Evolutionary conservation across 2,113 vertebrate species (phyloP).

Genomic region (Siphamia tubifer): DNA sequence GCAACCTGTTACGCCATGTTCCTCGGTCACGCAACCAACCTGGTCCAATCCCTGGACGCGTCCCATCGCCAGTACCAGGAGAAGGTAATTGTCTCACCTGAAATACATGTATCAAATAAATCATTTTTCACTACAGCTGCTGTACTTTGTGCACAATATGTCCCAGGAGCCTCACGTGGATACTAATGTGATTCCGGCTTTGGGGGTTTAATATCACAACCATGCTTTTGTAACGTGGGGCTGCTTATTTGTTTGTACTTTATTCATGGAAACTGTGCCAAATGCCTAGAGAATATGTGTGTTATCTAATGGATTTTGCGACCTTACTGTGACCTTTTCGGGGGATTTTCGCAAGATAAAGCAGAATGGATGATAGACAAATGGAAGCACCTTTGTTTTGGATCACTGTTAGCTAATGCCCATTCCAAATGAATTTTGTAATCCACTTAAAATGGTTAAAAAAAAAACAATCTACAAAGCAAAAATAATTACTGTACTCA

Average conservation of each 20-base stretch:
- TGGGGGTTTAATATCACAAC: conserved; percentile 33
- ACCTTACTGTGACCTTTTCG: conserved; percentile 32
- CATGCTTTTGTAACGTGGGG: conserved; percentile 26
- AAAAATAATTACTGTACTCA: conserved; percentile 16
- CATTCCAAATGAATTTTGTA: conserved; percentile 64
- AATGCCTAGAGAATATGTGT: conserved; percentile 38
- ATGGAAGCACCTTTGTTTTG: conserved; percentile 51
- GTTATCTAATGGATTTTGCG: conserved; percentile 59
- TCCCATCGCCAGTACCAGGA: conserved; percentile 96
- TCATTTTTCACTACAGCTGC: neutral
- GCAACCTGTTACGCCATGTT: conserved; percentile 91
- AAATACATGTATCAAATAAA: neutral
- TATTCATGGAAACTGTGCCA: conserved; percentile 15
- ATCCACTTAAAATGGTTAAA: conserved; percentile 52
- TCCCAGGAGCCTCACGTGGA: conserved; percentile 12
- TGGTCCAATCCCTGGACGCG: conserved; percentile 95
- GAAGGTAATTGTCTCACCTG: conserved; percentile 83
- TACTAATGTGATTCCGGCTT: conserved; percentile 31
- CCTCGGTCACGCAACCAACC: conserved; percentile 92
- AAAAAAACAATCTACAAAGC: conserved; percentile 8
- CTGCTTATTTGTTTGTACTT: conserved; percentile 16
- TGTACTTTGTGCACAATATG: conserved; percentile 1
- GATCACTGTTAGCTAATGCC: conserved; percentile 55
- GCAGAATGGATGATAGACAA: conserved; percentile 46
- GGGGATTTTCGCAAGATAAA: conserved; percentile 66